Evolutionary conservation across 1,140 invertebrate genomes (phyloP), one percentile per base, ranked within the genome.

Genomic region (Drosophila melanogaster): DNA sequence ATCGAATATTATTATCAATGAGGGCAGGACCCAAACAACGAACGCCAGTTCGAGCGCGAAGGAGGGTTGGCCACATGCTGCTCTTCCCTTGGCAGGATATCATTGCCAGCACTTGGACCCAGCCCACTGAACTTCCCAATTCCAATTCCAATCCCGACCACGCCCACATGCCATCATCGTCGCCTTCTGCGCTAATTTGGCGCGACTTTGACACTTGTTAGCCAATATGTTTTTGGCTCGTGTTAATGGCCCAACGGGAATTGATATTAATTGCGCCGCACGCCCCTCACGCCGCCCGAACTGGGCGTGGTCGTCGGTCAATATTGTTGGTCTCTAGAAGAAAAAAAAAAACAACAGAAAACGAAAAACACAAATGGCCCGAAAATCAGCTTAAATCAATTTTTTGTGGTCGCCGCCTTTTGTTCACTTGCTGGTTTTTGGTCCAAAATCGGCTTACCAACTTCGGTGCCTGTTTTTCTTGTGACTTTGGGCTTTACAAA

Each of bases 1-100:
- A 87, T 87, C 84, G 84, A 87, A 87, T 89, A 87, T 89, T 87
- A 87, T 84, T 87, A 87, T 89, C 79, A 87, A 86, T 73, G 67
- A 80, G 58, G 60, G 51, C 79, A 72, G 58, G 59, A 70, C 57
- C 62, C 64, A 51, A 56, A 37, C 53, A 73, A 64, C 77, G 54
- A 64, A 85, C 57, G 50, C 78, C 74, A 81, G 79, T 79, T 73
- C 38, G 50, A 60, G 61, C 40, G 74, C 6, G 37, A 14, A 55
- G 78, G 72, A 58, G 83, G 77, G 65, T 79, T 79, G 83, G 84
- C 79, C 84, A 80, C 84, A 87, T 84, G 84, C 84, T 84, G 84
- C 79, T 87, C 74, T 58, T 44, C 33, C 80, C 30, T 60, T 75
- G 77, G 53, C 73, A 46, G 65, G 74, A 76, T 65, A 59, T 69